Evolutionary conservation across 35 echinoderm and acorn worm species (phyloP).

Genomic region (Ophioderma brevispina): DNA sequence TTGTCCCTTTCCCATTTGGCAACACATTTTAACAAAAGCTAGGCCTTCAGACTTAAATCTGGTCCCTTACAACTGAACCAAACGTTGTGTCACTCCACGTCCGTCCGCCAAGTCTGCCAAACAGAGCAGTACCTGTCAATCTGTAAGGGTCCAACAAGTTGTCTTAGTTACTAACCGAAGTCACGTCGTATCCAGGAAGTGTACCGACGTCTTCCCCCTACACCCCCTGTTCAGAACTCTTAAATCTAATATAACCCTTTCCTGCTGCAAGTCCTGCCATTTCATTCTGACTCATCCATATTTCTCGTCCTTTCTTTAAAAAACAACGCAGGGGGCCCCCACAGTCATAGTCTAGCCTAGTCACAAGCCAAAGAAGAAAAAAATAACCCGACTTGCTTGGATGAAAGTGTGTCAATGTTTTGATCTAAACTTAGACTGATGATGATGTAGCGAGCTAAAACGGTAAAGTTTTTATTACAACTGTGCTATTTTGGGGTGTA

Average conservation of each 20-base stretch:
- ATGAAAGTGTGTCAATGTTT: slow-evolving; percentile 11
- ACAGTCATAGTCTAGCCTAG: background rate
- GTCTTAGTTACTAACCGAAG: background rate
- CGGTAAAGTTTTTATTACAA: background rate
- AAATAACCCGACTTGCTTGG: background rate
- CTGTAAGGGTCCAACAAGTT: background rate
- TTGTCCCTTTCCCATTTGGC: too few relatives aligned
- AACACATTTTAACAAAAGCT: too few relatives aligned
- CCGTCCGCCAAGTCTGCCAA: too few relatives aligned
- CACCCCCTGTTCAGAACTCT: background rate
- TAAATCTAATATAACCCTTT: slow-evolving; percentile 8
- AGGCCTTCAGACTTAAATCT: too few relatives aligned
- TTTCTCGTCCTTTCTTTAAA: background rate
- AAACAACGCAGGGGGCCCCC: background rate
- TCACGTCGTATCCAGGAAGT: background rate
- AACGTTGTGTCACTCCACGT: too few relatives aligned
- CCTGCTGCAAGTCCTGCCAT: background rate
- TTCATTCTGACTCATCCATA: slow-evolving; percentile 5
- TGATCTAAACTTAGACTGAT: background rate
- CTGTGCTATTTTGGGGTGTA: background rate
- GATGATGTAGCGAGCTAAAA: background rate
- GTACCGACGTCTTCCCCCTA: slow-evolving; percentile 2
- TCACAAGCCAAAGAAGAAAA: background rate
- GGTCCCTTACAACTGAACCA: too few relatives aligned
- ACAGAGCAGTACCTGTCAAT: too few relatives aligned